A percentile compares a stretch with the other conserved stretches of the same genome.
These are phyloP conservation scores for Sciurus niger DNA, from an alignment of 2,113 vertebrate species.

Conservation along the genomic window DNA sequence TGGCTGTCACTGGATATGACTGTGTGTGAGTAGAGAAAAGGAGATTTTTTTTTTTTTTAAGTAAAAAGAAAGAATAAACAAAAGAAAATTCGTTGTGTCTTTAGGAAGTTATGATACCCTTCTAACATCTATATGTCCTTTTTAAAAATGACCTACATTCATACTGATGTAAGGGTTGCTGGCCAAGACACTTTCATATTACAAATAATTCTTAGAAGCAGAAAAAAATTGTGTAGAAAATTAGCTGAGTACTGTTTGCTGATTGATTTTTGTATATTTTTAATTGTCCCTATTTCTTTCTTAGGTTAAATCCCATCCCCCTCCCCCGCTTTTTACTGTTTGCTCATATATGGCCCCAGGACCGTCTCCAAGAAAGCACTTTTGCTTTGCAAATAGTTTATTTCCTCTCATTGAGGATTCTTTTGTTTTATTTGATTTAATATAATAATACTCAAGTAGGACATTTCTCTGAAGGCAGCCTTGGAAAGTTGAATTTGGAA, in stretches of 20 bases:
- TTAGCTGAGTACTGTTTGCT: background rate
- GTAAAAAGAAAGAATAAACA: conserved; percentile 43
- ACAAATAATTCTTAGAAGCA: conserved; percentile 70
- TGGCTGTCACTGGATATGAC: background rate
- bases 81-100: conserved; percentile 11
- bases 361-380: conserved; percentile 61
- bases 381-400: conserved; percentile 70
- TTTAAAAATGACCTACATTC: background rate
- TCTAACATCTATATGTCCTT: background rate
- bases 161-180: background rate
- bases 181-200: background rate
- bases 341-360: conserved; percentile 27
- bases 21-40: background rate
- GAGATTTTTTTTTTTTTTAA: background rate
- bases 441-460: conserved; percentile 19
- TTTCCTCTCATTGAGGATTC: conserved; percentile 62
- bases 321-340: background rate
- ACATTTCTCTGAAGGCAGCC: conserved; percentile 25
- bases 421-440: conserved; percentile 61
- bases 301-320: background rate
- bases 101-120: background rate
- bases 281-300: conserved; percentile 28
- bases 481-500: background rate
- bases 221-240: conserved; percentile 34
- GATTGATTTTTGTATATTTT: conserved; percentile 22